Evolutionary conservation across 2,797 vertebrate genomes (phyloP).

Genomic region (Yasuhikotakia modesta): DNA sequence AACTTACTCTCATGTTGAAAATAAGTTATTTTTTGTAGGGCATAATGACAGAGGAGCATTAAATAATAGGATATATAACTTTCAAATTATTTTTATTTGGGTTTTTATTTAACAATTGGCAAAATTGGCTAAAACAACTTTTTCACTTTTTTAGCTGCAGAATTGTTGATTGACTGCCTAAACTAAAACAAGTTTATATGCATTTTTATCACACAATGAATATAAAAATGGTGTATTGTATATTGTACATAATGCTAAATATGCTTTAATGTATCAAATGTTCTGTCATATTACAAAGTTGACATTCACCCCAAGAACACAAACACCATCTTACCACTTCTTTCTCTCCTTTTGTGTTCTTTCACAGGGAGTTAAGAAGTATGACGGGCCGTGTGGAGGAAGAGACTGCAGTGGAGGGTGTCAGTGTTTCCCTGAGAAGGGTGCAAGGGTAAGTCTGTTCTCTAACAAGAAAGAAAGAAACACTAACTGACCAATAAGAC

Average conservation of each 20-base stretch:
- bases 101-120: neutral
- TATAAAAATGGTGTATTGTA: too few species aligned
- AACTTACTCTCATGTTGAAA: neutral
- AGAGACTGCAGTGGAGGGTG: slow-evolving; percentile 96
- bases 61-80: neutral
- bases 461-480: slow-evolving; percentile 30
- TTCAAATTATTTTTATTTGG: neutral
- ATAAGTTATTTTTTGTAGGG: slow-evolving; percentile 10
- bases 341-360: slow-evolving; percentile 52
- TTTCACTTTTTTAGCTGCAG: too few species aligned
- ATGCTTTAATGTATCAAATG: neutral
- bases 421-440: slow-evolving; percentile 95
- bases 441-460: slow-evolving; percentile 86
- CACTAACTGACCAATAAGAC: too few species aligned
- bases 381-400: slow-evolving; percentile 87
- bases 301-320: neutral
- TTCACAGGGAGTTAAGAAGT: slow-evolving; percentile 88
- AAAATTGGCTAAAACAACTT: too few species aligned
- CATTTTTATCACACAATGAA: too few species aligned
- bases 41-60: neutral
- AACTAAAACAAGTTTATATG: too few species aligned
- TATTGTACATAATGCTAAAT: slow-evolving; percentile 1
- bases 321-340: slow-evolving; percentile 1
- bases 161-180: too few species aligned
- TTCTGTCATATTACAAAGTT: neutral